Conservation (phyloP, 2,797 vertebrate species). For the Pachyuromys duprasi region DNA sequence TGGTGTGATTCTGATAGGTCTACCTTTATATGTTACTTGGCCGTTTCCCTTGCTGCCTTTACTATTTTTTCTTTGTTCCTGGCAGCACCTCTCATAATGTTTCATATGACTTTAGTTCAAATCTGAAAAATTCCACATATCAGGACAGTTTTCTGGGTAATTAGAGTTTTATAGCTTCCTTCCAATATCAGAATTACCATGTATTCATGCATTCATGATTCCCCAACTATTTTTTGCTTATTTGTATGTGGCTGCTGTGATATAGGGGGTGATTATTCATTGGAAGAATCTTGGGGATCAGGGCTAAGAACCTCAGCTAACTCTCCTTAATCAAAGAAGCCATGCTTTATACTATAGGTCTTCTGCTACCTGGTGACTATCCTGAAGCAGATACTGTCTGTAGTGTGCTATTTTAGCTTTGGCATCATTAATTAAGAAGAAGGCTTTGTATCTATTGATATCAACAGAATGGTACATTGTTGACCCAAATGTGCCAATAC, state of each 20-base stretch:
- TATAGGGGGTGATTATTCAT: background rate
- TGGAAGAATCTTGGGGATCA: slow-evolving; percentile 19
- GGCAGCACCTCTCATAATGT: background rate
- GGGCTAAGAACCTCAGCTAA: background rate
- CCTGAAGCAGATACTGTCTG: background rate
- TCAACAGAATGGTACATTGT: slow-evolving; percentile 45
- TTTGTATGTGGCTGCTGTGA: background rate
- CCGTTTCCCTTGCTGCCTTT: too few species aligned
- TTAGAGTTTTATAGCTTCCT: background rate
- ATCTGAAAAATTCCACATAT: background rate
- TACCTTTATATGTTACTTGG: too few species aligned
- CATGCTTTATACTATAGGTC: background rate
- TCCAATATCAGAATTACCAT: background rate
- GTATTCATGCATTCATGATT: background rate
- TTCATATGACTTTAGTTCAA: background rate
- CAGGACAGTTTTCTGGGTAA: background rate
- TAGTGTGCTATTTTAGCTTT: background rate
- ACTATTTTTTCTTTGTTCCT: too few species aligned
- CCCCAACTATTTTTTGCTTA: background rate
- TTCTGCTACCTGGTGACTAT: background rate
- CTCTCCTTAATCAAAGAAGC: background rate
- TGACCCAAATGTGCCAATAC: slow-evolving; percentile 42
- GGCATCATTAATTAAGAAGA: slow-evolving; percentile 43
- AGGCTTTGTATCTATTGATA: slow-evolving; percentile 28
- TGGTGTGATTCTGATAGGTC: too few species aligned